Base-by-base conservation (phyloP, 2,113 vertebrate genomes). In the Chlamydotis undulata region DNA sequence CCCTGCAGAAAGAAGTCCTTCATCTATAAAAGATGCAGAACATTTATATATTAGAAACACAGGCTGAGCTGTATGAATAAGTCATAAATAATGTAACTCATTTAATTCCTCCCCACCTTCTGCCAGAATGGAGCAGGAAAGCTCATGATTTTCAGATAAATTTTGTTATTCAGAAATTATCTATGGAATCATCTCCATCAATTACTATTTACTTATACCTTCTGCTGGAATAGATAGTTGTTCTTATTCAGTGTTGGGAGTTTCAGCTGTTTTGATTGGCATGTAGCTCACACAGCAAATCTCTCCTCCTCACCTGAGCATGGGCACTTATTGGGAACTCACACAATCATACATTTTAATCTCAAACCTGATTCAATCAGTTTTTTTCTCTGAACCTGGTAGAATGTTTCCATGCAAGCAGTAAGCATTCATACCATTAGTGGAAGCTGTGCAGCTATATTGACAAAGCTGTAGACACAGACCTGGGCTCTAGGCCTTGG, bases 81-180 rank as follows among this genome's bases (percentile, higher is more conserved):
- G 53, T 83, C 39, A 87, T 92, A 93, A 91, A 85, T 91, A 68
- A 90, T 61, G 26, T 21, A 90, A 75, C 61, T 69, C 74, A 76
- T 23, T 86, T 60, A 95, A 91, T 90, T 85, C 59, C 31, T 80
- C 65, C 68, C 69, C 53, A 84, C 70, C 75, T 90, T 39, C 84
- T 93, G 23, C 41, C 60, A 81, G 69, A 95, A 92, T 6, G 7
- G 39, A 83, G 26, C 35, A 95, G 47, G 55, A 89, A 29, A 90
- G 56, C 53, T 89, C 53, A 68, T 49, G 83, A 89, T 86, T 93
- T 97, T 92, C 80, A 93, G 83, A 88, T 80, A 90, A 52, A 82
- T 64, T 76, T 82, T 88, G 77, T 89, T 92, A 90, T 93, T 92
- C 76, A 94, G 61, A 83, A 96, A 78, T 94, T 90, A 95, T 90